A percentile compares a stretch with the other conserved stretches of the same genome.
Evolutionary conservation across 2,797 vertebrate species (phyloP).

Genomic region (Clarias platycephalus): DNA sequence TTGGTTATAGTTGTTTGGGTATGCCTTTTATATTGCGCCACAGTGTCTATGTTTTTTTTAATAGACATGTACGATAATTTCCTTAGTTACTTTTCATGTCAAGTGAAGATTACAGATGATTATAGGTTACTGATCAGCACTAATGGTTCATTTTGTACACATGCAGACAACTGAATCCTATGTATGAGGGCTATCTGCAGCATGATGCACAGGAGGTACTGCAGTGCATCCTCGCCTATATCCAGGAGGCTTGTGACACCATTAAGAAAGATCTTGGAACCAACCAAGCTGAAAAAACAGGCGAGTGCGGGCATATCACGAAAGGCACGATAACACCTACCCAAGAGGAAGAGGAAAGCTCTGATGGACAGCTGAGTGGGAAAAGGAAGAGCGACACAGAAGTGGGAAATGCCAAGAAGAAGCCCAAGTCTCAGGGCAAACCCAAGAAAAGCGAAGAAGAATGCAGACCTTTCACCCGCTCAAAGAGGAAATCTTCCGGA

Average conservation of each 20-base stretch:
- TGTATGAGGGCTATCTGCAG: slow-evolving; percentile 97
- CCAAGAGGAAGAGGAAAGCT: slow-evolving; percentile 61
- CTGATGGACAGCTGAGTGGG: slow-evolving; percentile 77
- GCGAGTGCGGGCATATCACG: background rate
- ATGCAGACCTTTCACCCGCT: slow-evolving; percentile 81
- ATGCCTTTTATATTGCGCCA: background rate
- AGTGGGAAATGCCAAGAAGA: slow-evolving; percentile 90
- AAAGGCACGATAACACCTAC: background rate
- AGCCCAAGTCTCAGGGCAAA: slow-evolving; percentile 80
- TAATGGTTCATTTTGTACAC: slow-evolving; percentile 8
- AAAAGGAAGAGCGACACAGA: slow-evolving; percentile 93
- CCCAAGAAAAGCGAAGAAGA: slow-evolving; percentile 71
- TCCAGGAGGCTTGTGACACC: slow-evolving; percentile 90
- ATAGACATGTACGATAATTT: background rate
- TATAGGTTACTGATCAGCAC: background rate
- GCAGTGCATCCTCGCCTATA: slow-evolving; percentile 92
- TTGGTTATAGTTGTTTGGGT: background rate
- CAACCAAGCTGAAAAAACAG: slow-evolving; percentile 16
- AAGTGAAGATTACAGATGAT: background rate
- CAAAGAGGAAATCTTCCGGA: slow-evolving; percentile 85
- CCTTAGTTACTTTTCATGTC: background rate
- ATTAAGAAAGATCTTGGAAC: slow-evolving; percentile 79
- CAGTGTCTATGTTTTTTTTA: background rate
- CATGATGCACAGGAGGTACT: slow-evolving; percentile 97
- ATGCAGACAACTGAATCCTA: slow-evolving; percentile 91